Conservation (phyloP, 92 coral and sea anemone species). For the Meandrina meandrites region DNA sequence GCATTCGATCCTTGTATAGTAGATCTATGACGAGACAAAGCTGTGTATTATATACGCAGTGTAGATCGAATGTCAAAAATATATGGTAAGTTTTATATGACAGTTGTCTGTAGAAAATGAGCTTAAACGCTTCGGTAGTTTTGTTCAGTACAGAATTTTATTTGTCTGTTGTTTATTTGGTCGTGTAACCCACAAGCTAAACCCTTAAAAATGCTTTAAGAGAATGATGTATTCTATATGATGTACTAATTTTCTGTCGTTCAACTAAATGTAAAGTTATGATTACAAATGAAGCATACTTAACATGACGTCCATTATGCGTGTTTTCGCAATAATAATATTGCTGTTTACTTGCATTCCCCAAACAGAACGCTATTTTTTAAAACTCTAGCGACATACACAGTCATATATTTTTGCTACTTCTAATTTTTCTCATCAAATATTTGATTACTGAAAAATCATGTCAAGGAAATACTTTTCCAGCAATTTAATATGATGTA, state of each 20-base stretch:
- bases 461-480: too few relatives aligned
- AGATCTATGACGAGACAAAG: not conserved
- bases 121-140: not conserved
- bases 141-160: not conserved
- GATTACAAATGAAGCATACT: not conserved
- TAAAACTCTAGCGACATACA: not conserved
- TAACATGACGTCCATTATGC: not conserved
- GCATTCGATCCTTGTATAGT: not conserved
- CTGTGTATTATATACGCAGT: not conserved
- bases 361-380: too few relatives aligned
- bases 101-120: too few relatives aligned
- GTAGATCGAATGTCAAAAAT: not conserved
- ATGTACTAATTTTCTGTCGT: not conserved
- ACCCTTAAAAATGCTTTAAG: not conserved
- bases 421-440: too few relatives aligned
- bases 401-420: not conserved
- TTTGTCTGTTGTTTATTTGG: not conserved
- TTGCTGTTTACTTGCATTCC: not conserved
- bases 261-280: not conserved
- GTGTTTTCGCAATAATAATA: not conserved
- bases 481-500: too few relatives aligned
- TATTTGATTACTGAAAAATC: too few relatives aligned
- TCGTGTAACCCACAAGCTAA: not conserved
- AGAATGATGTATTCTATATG: not conserved
- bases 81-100: not conserved